Base-by-base conservation (phyloP, 2,113 vertebrate genomes). In the Neomonachus schauinslandi region DNA sequence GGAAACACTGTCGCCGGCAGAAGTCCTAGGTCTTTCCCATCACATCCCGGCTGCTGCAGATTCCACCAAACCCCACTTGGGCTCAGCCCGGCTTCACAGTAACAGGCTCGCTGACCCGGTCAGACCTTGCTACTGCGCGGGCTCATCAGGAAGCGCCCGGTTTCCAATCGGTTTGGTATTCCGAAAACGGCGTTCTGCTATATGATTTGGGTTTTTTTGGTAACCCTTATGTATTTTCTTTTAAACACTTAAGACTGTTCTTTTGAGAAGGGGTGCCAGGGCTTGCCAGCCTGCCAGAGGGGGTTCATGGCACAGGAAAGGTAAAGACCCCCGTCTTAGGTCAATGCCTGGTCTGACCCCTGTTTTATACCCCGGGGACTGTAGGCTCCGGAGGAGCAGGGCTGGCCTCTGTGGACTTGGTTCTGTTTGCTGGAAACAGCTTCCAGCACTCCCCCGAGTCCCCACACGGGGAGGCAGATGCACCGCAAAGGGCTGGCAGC, bases 401-500 rank as follows among this genome's bases (percentile, higher is more conserved):
- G 21, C 69, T 36, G 26, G 88, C 14, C 71, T 42, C 14, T 13
- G 2, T 4, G 84, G 59, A 46, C 2, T 46, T 24, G 57, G 12
- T 67, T 77, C 69, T 51, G 12, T 74, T 69, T 42, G 61, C 21
- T 22, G 31, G 36, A 59, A 57, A 51, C 9, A 33, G 46, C 36
- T 67, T 13, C 69, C 49, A 61, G 71, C 33, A 51, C 4, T 26
- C 14, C 24, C 2, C 24, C 2, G 2, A 2, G 28, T 57, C 14
- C 18, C 63, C 49, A 9, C 2, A 2, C 12, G 3, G 53, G 46
- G 28, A 72, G 33, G 18, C 55, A 33, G 7, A 28, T 3, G 26
- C 0, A 1, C n/a, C 4, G 0, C 51, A 49, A 15, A 65, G 69
- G 9, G 16, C 72, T 0, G 26, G 26, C 13, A 0, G 31, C 39